Evolutionary conservation across 2,797 vertebrate species (phyloP), one percentile per base, ranked within the genome.

Genomic region (Schizopygopsis pylzovi): DNA sequence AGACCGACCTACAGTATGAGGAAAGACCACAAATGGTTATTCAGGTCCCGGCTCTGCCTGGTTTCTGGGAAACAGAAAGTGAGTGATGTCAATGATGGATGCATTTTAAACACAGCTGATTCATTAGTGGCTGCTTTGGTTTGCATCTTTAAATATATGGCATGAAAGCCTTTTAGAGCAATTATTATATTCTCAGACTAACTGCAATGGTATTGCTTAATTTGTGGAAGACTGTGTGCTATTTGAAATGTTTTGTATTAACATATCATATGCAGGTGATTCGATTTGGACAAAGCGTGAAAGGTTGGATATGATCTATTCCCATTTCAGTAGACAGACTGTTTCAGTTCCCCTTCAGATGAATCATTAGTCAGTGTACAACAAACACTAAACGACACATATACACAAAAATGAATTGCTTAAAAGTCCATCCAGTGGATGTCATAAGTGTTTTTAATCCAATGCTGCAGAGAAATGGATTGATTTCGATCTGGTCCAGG

Each of bases 401-500:
- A 59, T 11, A 25, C 45, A 41, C 4, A 43, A 79, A 54, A 71
- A 83, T 59, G 43, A 20, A 41, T 37, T 25, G 56, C 54, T 80
- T 61, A 54, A 28, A 73, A 61, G 73, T 67, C 61, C 41, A 81
- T 39, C 45, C 15, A 47, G 63, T 6, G 78, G 20, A 8, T 83
- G 73, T 49, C 80, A 59, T 73, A 56, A 63, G 33, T 37, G 8
- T 41, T 77, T 83, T 43, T 47, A 47, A 84, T 71, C 76, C 56
- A 79, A 20, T 41, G 41, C 80, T 87, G 85, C 86, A 86, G 54
- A 87, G 81, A 88, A 89, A 84, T 65, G 9, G 52, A 85, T 79
- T 75, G 84, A 87, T 87, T 84, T 85, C 95, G 93, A 94, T 94
- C 94, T 94, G 93, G 93, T 93, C 93, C 93, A 93, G 93, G 91